Percentiles rank a stretch among this genome's conserved stretches.
Conservation (phyloP, 2,113 vertebrate genomes). For the Condylura cristata region DNA sequence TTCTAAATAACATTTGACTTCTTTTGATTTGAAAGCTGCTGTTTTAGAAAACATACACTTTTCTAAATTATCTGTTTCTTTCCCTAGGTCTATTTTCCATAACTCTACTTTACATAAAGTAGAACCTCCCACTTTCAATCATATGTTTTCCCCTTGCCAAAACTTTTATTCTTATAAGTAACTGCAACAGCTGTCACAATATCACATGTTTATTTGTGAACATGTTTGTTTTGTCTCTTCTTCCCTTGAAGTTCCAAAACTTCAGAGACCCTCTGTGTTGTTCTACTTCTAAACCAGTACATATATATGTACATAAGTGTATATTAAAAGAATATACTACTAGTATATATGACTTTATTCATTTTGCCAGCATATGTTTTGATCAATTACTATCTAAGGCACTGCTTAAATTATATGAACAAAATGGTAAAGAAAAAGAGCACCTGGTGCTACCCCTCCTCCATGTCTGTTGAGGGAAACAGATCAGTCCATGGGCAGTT, state of each 20-base stretch:
- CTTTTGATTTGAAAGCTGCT: background rate
- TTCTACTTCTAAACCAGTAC: background rate
- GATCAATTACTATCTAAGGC: background rate
- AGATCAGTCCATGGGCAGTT: background rate
- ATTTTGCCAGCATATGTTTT: background rate
- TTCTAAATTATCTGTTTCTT: background rate
- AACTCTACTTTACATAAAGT: background rate
- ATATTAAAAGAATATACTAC: background rate
- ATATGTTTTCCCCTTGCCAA: background rate
- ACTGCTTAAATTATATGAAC: background rate
- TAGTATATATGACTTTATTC: background rate
- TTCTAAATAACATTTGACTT: background rate
- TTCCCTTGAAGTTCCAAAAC: background rate
- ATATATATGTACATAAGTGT: background rate
- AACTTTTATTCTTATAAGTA: background rate
- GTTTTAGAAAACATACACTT: background rate
- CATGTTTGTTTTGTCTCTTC: background rate
- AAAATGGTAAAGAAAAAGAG: background rate
- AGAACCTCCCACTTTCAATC: background rate
- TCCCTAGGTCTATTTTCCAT: background rate
- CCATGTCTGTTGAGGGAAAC: background rate
- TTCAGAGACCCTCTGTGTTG: background rate
- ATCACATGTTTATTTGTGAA: background rate
- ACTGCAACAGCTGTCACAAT: background rate
- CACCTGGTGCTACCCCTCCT: rapidly evolving